Conservation (phyloP, 2,113 vertebrate species). For the Silurus meridionalis region DNA sequence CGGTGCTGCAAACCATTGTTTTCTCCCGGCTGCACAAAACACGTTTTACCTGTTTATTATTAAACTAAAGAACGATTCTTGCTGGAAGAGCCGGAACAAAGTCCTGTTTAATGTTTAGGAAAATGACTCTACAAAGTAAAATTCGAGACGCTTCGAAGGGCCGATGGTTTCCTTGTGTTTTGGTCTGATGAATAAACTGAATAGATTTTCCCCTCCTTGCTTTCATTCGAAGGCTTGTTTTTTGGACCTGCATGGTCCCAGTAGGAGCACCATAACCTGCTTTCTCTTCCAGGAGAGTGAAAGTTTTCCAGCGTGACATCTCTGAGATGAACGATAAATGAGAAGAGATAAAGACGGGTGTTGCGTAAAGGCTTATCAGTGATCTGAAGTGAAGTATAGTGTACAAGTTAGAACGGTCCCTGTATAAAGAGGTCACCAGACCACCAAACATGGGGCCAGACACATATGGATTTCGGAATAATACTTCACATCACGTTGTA, state of each 20-base stretch:
- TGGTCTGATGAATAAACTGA: not conserved
- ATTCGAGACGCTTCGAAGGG: not conserved
- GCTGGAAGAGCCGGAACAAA: not conserved
- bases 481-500: not conserved
- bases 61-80: not conserved
- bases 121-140: not conserved
- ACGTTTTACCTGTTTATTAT: slow-evolving; percentile 7
- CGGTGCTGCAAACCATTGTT: not conserved
- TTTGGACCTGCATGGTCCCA: not conserved
- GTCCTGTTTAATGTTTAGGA: not conserved
- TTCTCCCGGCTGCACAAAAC: not conserved
- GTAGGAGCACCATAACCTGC: not conserved
- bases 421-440: slow-evolving; percentile 49
- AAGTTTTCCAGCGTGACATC: not conserved
- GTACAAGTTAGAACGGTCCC: slow-evolving; percentile 34
- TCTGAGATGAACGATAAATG: not conserved
- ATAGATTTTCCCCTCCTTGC: not conserved
- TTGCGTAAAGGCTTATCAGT: slow-evolving; percentile 51
- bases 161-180: not conserved
- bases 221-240: slow-evolving; percentile 5
- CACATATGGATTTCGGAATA: not conserved
- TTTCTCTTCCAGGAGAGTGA: slow-evolving; percentile 16
- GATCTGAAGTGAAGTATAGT: slow-evolving; percentile 55
- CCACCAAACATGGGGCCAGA: not conserved
- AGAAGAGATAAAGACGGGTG: slow-evolving; percentile 26